Evolutionary conservation across 92 coral and sea anemone species (phyloP).

Genomic region (Porites rus): DNA sequence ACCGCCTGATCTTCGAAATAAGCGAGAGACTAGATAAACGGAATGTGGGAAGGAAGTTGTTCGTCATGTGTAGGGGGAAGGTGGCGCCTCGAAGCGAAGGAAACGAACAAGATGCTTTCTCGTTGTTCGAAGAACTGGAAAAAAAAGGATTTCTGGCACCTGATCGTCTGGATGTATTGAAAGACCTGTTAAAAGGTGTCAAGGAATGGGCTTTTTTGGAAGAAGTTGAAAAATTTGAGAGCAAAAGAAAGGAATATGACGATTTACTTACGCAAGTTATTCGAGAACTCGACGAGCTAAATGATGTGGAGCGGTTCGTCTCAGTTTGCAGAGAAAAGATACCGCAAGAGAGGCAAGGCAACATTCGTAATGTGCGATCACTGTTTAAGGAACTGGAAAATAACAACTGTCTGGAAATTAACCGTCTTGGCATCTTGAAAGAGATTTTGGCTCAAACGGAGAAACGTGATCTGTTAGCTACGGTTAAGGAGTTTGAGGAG

Average conservation of each 20-base stretch:
- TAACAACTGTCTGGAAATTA: neutral
- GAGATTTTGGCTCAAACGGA: neutral
- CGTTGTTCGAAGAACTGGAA: slow-evolving; percentile 3
- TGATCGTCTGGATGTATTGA: neutral
- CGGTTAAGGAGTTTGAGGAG: neutral
- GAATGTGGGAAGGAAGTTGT: neutral
- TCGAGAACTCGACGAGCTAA: neutral
- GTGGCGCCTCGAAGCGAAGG: neutral
- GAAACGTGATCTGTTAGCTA: neutral
- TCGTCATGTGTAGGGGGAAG: neutral
- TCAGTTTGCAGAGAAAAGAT: neutral
- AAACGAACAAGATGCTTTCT: neutral
- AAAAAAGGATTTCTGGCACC: neutral
- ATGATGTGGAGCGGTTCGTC: neutral
- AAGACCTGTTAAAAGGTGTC: neutral
- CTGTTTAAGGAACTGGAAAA: neutral
- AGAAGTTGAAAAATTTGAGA: neutral
- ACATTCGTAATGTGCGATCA: neutral
- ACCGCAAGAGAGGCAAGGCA: neutral
- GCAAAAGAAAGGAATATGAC: neutral
- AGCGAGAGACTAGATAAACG: neutral
- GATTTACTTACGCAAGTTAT: neutral
- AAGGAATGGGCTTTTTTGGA: neutral
- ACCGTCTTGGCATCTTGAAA: neutral
- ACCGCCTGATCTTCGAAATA: neutral